Base-by-base conservation (phyloP, 2,113 vertebrate species). In the Oryzias curvinotus region DNA sequence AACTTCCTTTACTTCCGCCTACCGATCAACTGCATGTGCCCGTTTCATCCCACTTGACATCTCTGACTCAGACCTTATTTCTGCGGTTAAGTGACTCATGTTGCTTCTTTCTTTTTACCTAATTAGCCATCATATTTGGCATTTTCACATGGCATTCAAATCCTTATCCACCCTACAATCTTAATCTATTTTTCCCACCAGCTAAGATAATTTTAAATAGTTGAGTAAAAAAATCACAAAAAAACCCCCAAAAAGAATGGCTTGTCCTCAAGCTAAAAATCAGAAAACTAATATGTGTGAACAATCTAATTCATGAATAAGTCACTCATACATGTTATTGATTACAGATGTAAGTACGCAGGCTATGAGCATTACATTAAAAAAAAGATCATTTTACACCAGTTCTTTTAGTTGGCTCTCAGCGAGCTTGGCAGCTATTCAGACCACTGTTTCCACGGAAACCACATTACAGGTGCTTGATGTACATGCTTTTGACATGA, bases 381-480 rank as follows among this genome's bases (percentile, higher is more conserved):
- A 36, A 30, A 30, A 36, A 36, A 36, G 8, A 36, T 36, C 7
- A 10, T 12, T 12, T 51, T 25, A 21, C 28, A 43, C 17, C 14
- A 19, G 43, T 21, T 13, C 19, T 10, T 44, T 46, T 50, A 41
- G 42, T 50, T 14, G 0, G 1, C 28, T 41, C 47, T 57, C 80
- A 82, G 70, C 63, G 64, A 64, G 64, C 70, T 45, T 19, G 53
- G 51, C 62, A 60, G 68, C 65, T 48, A 30, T 71, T 65, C 73
- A 56, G 36, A 62, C 48, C 5, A 3, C 21, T 50, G 77, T 82
- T 80, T 82, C 67, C 80, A 76, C 74, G 56, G 82, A 43, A 78
- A 80, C 80, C 26, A 52, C 63, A 46, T 65, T 52, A 52, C 79
- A 85, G 79, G 78, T 71, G 62, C 51, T 44, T 42, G 7, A 52